Conservation (phyloP, 2,888 invertebrate species). For the Tipula unca region DNA sequence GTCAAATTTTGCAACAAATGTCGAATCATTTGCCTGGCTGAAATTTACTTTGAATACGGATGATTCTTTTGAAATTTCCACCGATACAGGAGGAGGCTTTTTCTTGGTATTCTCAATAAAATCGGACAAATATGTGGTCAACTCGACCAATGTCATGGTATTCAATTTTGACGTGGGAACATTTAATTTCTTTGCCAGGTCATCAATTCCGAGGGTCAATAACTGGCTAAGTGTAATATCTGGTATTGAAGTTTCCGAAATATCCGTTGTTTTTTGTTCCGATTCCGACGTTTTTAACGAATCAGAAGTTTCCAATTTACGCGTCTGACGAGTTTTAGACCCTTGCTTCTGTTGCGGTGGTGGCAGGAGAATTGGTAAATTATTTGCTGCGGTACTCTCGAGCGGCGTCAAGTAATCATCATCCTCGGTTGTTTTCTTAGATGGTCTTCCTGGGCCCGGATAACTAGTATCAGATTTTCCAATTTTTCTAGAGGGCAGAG, state of each 20-base stretch:
- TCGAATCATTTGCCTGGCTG: slow-evolving; percentile 37
- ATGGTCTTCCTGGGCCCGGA: slow-evolving; percentile 43
- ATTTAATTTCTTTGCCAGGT: slow-evolving; percentile 63
- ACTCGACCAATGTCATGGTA: slow-evolving; percentile 77
- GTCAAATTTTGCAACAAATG: slow-evolving; percentile 53
- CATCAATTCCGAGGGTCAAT: slow-evolving; percentile 71
- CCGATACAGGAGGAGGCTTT: slow-evolving; percentile 22
- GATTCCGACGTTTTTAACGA: slow-evolving; percentile 28
- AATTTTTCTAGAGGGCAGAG: slow-evolving; percentile 48
- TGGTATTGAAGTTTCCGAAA: slow-evolving; percentile 32
- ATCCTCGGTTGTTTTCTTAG: slow-evolving; percentile 49
- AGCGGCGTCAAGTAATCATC: slow-evolving; percentile 64
- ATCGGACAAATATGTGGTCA: slow-evolving; percentile 69
- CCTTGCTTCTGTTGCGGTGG: slow-evolving; percentile 41
- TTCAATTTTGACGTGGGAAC: slow-evolving; percentile 72
- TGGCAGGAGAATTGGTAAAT: slow-evolving; percentile 43
- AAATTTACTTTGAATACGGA: slow-evolving; percentile 40
- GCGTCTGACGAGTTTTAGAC: slow-evolving; percentile 33
- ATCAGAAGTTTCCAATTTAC: slow-evolving; percentile 22
- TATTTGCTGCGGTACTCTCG: slow-evolving; percentile 31
- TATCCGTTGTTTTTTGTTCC: slow-evolving; percentile 29
- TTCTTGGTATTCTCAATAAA: slow-evolving; percentile 44
- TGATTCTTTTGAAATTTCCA: slow-evolving; percentile 25
- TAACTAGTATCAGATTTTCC: slow-evolving; percentile 45
- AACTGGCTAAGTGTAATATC: slow-evolving; percentile 78